Conservation (phyloP, 2,797 vertebrate genomes). For the Sebastes wilsoni region DNA sequence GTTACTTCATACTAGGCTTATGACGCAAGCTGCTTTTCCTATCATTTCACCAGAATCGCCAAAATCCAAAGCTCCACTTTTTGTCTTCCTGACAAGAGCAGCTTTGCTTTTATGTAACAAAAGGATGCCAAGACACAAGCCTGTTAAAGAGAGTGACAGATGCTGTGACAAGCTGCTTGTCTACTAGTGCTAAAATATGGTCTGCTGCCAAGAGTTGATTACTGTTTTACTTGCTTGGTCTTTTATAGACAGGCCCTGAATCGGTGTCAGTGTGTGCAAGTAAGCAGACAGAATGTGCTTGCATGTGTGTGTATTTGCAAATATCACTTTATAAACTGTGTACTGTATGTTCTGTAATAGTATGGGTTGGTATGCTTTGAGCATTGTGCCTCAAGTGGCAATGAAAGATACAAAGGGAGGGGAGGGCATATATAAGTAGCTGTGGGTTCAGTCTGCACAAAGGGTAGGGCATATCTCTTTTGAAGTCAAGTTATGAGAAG, state of each 20-base stretch:
- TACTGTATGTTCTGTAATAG: neutral
- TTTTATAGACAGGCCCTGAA: constrained; percentile 60
- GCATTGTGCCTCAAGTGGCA: neutral
- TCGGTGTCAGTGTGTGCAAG: constrained; percentile 34
- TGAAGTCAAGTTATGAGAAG: constrained; percentile 39
- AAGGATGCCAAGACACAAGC: constrained; percentile 37
- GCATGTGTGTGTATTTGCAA: neutral
- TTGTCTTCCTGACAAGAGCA: constrained; percentile 29
- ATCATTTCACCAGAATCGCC: constrained; percentile 32
- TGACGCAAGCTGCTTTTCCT: constrained; percentile 19
- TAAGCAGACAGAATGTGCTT: neutral
- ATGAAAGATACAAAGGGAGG: constrained; percentile 21
- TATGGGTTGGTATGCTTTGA: neutral
- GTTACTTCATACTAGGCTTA: neutral
- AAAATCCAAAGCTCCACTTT: constrained; percentile 31
- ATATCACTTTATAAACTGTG: neutral
- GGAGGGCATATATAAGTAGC: constrained; percentile 22
- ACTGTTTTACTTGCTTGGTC: constrained; percentile 65
- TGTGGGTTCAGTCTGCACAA: constrained; percentile 28
- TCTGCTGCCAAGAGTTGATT: constrained; percentile 62
- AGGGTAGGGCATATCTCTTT: constrained; percentile 23
- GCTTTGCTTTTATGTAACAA: constrained; percentile 56
- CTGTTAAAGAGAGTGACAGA: constrained; percentile 67
- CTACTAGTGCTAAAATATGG: constrained; percentile 63
- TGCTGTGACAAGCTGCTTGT: constrained; percentile 69